Evolutionary conservation across 2,797 vertebrate species (phyloP), one percentile per base, ranked within the genome.

Genomic region (Microtus obscurus): DNA sequence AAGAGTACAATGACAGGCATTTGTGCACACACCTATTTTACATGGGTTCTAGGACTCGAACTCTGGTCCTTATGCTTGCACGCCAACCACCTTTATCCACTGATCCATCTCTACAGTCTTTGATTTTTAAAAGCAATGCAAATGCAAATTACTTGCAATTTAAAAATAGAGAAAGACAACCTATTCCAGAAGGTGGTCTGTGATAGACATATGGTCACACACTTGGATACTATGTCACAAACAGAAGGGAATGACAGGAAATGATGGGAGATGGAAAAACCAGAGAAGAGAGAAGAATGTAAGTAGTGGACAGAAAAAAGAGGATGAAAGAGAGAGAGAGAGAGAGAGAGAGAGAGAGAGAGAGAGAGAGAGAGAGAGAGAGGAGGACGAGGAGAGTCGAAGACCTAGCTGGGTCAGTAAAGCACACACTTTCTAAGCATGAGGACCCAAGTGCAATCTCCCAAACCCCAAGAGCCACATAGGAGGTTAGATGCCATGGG

Each of bases 101-200:
- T 11, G 23, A 53, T 53, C 34, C 65, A 37, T 40, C 65, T 53
- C 48, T 71, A 4, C 65, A 87, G 48, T 4, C 23, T 87, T 13
- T 87, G 83, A 19, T 45, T 93, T 92, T 96, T 89, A 13, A 91
- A 87, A 93, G 51, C 67, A 76, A 63, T n/a, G 78, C 48, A 78
- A 92, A 79, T n/a, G 81, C 73, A 69, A 83, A 25, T 43, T 63
- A 29, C n/a, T 94, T 91, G 87, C 43, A 89, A 34, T 87, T 86
- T 82, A 95, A 65, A 65, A 87, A 34, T 56, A 87, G 78, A 93
- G 73, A 89, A 88, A 76, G 77, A 88, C 48, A 71, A 93, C 87
- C 87, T 82, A 93, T 91, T 86, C 29, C 65, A 79, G 95, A 94
- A 93, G 56, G 27, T 92, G 65, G 87, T 34, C 82, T 83, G 5